Percentiles rank a stretch among this genome's conserved stretches.
These are phyloP conservation scores for Sanderia malayensis DNA, from an alignment of 30 jellyfish, hydroid and myxozoan genomes.

Conservation along the genomic window DNA sequence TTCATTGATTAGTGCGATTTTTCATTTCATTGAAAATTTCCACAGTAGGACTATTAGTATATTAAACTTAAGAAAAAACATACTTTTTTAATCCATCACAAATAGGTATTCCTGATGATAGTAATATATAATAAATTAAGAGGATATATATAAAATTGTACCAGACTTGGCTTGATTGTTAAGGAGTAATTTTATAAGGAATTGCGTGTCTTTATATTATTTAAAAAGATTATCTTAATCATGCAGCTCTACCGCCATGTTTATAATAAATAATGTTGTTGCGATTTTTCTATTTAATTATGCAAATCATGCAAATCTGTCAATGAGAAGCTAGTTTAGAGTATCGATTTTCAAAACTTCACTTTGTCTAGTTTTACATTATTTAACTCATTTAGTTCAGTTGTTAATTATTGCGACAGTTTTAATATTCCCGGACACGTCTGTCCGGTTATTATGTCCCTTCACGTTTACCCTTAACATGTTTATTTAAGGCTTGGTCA, in stretches of 20 bases:
- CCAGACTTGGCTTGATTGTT: constrained; percentile 34
- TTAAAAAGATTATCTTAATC: constrained; percentile 54
- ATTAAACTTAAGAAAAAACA: too few species aligned
- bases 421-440: too few species aligned
- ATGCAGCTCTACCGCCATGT: constrained; percentile 36
- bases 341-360: background rate
- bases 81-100: too few species aligned
- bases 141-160: too few species aligned
- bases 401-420: background rate
- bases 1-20: too few species aligned
- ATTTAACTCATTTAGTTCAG: background rate
- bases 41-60: too few species aligned
- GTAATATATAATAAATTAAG: too few species aligned
- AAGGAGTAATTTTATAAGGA: constrained; percentile 62
- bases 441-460: too few species aligned
- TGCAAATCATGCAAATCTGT: constrained; percentile 37
- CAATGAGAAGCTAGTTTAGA: constrained; percentile 50
- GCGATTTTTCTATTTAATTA: constrained; percentile 55
- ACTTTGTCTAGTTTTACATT: background rate
- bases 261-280: constrained; percentile 25
- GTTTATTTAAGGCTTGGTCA: too few species aligned
- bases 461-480: too few species aligned
- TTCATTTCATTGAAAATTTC: too few species aligned
- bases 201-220: constrained; percentile 55
- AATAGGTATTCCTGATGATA: too few species aligned